Evolutionary conservation across 2,888 invertebrate species (phyloP), one percentile per base, ranked within the genome.

Genomic region (Mythimna impura): DNA sequence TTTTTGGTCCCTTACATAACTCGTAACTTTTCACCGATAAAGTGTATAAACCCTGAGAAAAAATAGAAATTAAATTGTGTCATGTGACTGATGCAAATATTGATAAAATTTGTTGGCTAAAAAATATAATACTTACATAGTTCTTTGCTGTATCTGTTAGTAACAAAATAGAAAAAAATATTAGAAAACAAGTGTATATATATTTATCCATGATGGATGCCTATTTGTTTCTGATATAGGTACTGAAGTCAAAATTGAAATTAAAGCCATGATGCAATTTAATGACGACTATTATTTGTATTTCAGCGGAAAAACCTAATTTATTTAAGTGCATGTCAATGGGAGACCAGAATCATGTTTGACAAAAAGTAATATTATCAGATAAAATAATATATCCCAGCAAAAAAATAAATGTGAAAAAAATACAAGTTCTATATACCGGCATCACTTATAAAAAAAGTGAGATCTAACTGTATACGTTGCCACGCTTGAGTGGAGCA

Each of bases 1-100:
- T 58, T 76, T 73, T 73, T 7, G 73, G 76, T 9, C 77, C 73
- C 17, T 76, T 73, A n/a, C 73, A 73, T 1, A 73, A 0, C n/a
- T 76, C 73, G 1, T 43, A 76, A 17, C 25, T 52, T 43, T 58
- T 67, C 34, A 73, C 12, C 12, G 58, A 25, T 3, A 73, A 3
- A 43, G n/a, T 76, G 50, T 68, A 73, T 25, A 7, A 12, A n/a
- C 73, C 73, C 73, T 73, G 69, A 43, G 60, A 71, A 61, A 58
- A 5, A 54, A 10, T 10, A 22, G 3, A 9, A 34, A 30, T 20
- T 10, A 57, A 57, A 47, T 43, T 3, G 7, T 17, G 17, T 47
- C 47, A 20, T 47, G 17, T 47, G 47, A 14, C 6, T 47, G 1
- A 6, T 47, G 14, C 5, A 17, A 47, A 47, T 47, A 47, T 47